Conservation (phyloP, 2,888 invertebrate genomes). For the Terebella lapidaria region DNA sequence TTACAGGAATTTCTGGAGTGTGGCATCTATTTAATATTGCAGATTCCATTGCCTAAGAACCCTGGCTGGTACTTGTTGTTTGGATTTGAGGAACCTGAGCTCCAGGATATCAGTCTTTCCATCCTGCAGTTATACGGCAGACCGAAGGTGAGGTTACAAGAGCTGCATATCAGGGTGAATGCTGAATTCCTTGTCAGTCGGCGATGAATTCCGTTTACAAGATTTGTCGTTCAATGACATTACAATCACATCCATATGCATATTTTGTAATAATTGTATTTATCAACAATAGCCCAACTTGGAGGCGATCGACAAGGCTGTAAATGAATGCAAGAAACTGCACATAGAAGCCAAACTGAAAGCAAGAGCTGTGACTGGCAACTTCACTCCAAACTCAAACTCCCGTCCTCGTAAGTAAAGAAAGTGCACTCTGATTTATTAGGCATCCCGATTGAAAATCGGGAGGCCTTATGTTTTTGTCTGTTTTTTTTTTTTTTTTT, state of each 20-base stretch:
- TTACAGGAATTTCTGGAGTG: no score
- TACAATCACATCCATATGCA: no score
- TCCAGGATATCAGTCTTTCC: constrained; percentile 75
- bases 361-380: constrained; percentile 34
- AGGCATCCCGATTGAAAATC: no score
- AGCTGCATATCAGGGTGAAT: not conserved
- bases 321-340: constrained; percentile 68
- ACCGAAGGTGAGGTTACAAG: constrained; percentile 64
- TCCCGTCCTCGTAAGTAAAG: not conserved
- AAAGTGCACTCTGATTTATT: no score
- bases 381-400: not conserved
- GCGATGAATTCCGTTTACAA: no score
- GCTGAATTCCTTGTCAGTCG: no score
- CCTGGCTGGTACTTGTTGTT: constrained; percentile 89
- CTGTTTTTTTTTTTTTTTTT: not conserved
- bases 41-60: constrained; percentile 71
- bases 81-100: constrained; percentile 74
- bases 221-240: no score
- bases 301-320: constrained; percentile 69
- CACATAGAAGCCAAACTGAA: constrained; percentile 64
- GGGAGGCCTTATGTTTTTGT: not conserved
- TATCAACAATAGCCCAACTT: constrained; percentile 61
- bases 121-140: constrained; percentile 81
- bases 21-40: no score
- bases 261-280: not conserved